Evolutionary conservation across 2,113 vertebrate species (phyloP).

Genomic region (Apus apus): DNA sequence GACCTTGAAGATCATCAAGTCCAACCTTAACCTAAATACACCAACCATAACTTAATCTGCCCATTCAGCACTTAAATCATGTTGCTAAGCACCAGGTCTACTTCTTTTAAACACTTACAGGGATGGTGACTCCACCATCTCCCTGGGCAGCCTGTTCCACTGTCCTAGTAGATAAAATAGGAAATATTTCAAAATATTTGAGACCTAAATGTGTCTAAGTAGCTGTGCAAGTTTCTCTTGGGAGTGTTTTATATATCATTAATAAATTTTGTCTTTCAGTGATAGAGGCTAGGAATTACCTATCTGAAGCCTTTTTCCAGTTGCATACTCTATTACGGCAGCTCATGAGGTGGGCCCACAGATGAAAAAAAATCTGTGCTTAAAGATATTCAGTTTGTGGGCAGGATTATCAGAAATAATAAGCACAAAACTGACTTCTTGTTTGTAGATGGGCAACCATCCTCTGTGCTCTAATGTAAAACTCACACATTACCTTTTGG

Average conservation of each 20-base stretch:
- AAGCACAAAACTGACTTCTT: not conserved
- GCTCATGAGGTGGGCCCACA: not conserved
- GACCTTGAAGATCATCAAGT: no score
- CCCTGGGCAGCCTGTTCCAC: no score
- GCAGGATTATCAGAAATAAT: not conserved
- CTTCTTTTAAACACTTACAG: no score
- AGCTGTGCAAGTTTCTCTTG: not conserved
- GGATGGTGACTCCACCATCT: no score
- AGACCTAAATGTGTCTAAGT: not conserved
- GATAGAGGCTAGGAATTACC: not conserved
- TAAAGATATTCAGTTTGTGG: not conserved
- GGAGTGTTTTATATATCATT: not conserved
- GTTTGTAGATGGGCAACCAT: not conserved
- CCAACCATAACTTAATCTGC: no score
- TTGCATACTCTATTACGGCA: not conserved
- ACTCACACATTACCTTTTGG: not conserved
- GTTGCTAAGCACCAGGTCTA: no score
- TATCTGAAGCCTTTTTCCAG: not conserved
- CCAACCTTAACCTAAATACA: no score
- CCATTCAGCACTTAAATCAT: no score
- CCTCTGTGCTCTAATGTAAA: not conserved
- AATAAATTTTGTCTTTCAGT: not conserved
- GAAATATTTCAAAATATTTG: not conserved
- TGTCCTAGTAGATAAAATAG: not conserved
- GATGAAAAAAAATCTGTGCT: not conserved